A percentile compares a stretch with the other conserved stretches of the same genome.
Conservation (phyloP, 92 coral and sea anemone genomes). For the Zoanthus sansibaricus region DNA sequence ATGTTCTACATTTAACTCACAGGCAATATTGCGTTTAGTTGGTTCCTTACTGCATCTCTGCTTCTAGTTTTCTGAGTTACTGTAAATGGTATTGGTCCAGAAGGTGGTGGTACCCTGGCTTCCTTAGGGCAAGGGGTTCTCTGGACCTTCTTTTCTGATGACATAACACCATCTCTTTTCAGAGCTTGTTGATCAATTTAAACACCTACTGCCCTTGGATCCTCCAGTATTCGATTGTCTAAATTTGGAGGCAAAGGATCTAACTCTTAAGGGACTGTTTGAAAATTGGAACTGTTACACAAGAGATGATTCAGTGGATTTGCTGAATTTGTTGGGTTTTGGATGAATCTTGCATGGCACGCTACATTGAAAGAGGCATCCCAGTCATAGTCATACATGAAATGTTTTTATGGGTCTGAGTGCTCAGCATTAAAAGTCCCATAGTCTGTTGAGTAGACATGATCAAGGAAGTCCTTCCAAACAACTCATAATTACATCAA, state of each 20-base stretch:
- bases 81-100: neutral
- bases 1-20: neutral
- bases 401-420: conserved; percentile 41
- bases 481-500: conserved; percentile 31
- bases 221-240: neutral
- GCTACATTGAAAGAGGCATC: conserved; percentile 27
- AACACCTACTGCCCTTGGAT: no score
- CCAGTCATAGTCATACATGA: conserved; percentile 57
- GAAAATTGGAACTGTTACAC: neutral
- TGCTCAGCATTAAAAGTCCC: conserved; percentile 34
- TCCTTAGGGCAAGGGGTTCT: no score
- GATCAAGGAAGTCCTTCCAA: conserved; percentile 41
- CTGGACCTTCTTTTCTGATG: no score
- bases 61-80: neutral
- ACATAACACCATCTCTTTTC: no score
- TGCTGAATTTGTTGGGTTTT: neutral
- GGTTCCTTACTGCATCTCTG: neutral
- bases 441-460: conserved; percentile 43
- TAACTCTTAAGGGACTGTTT: neutral
- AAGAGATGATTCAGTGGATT: neutral
- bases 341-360: neutral
- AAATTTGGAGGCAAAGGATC: neutral
- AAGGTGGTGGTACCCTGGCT: no score
- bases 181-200: no score
- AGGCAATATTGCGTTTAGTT: neutral